Evolutionary conservation across 2,888 invertebrate species (phyloP), one percentile per base, ranked within the genome.

Genomic region (Criorhina ranunculi): DNA sequence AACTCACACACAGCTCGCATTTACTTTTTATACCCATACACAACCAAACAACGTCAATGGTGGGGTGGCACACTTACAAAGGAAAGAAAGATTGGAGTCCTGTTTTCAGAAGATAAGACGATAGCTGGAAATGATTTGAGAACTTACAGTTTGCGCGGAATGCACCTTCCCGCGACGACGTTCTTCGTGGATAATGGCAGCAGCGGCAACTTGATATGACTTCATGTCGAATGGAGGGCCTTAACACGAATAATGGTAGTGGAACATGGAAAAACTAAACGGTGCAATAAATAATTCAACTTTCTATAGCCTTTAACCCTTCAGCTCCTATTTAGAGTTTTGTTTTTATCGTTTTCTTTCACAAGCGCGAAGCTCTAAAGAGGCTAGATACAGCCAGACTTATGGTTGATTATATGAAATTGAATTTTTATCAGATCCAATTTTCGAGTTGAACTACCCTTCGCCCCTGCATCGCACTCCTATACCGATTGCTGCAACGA

Each of bases 51-150:
- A 1, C 24, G 24, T 62, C 73, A 70, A 69, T 82, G 67, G 44
- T 55, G 46, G 51, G 44, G 79, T 57, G 37, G 67, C 8, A 60
- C 59, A 53, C 57, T 53, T 51, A 29, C 31, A 53, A 31, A 75
- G 35, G 37, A 51, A 72, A 64, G 59, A 59, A 76, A 80, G 80
- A 80, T 80, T 85, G 80, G 59, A 76, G 79, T 70, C 75, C 85
- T 85, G 85, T 51, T 85, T 80, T 75, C 70, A 69, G 60, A 59
- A 85, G 85, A 85, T 85, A 85, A 85, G 85, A 85, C 80, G 79
- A 70, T 80, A 66, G 85, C 70, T 80, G 85, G 59, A 80, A 85
- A 85, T 85, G 85, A 85, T 85, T 85, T 80, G 85, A 80, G 85
- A 85, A 85, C 70, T 80, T 70, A 59, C 46, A 80, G 69, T 80